These are phyloP conservation scores for Diplogasteroides magnus DNA, from an alignment of 1,140 invertebrate genomes.

Conservation along the genomic window DNA sequence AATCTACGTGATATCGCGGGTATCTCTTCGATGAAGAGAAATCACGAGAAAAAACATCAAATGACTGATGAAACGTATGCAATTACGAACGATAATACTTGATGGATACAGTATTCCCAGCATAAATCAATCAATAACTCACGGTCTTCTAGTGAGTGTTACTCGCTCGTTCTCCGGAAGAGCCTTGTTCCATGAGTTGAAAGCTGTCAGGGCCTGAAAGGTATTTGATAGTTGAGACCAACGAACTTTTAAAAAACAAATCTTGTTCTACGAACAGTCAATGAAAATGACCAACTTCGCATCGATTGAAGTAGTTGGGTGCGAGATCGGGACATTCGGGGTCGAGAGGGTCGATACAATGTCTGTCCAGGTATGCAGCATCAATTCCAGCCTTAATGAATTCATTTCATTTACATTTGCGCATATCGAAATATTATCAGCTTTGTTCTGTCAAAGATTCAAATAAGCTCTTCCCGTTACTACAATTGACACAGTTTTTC, in stretches of 20 bases:
- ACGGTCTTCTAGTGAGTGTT: neutral
- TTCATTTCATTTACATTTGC: conserved; percentile 1
- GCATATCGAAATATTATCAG: too few relatives aligned
- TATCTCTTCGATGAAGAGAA: too few relatives aligned
- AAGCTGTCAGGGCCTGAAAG: conserved; percentile 15
- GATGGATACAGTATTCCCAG: neutral
- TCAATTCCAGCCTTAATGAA: conserved; percentile 74
- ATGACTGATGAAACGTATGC: too few relatives aligned
- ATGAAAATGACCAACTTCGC: conserved; percentile 6
- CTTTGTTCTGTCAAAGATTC: too few relatives aligned
- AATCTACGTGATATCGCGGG: too few relatives aligned
- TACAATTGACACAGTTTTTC: too few relatives aligned
- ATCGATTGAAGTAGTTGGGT: conserved; percentile 71
- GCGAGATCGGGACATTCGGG: conserved; percentile 80
- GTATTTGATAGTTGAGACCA: neutral
- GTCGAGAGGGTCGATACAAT: conserved; percentile 85
- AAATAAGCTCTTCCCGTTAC: too few relatives aligned
- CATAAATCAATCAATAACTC: neutral
- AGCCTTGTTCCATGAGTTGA: conserved; percentile 31
- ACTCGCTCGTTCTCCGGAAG: conserved; percentile 21
- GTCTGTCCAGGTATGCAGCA: conserved; percentile 89
- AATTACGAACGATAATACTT: too few relatives aligned
- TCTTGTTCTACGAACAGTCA: too few relatives aligned
- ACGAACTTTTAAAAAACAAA: too few relatives aligned
- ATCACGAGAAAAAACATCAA: too few relatives aligned